Base-by-base conservation (phyloP, 2,888 invertebrate genomes). In the Dasysyrphus tricinctus region DNA sequence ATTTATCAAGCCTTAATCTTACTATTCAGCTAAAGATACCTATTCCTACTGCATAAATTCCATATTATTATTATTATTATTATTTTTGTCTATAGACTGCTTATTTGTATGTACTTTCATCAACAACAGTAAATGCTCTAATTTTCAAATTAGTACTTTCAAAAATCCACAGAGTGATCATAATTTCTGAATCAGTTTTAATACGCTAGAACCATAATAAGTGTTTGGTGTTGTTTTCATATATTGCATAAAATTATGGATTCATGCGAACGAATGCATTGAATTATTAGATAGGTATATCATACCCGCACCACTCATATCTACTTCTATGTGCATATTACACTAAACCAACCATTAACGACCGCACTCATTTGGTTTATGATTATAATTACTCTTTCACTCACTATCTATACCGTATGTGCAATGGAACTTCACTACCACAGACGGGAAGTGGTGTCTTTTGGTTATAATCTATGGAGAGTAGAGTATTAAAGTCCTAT, bases 301-400 rank as follows among this genome's bases (percentile, higher is more conserved):
- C 16, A 2, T 11, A 19, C 39, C 8, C 63, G 4, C 29, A 24
- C 49, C 56, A 34, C n/a, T 73, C 59, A 51, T 16, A 42, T 11
- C 16, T 61, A 63, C 51, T 47, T 59, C 69, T 39, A 14, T 44
- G 14, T 54, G 32, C 67, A 56, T 54, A 74, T 59, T 44, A 16
- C 14, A 44, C 65, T 59, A 72, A 79, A 54, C 44, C 42, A 14
- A 34, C 76, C 65, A 67, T 76, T 72, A 72, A 54, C 19, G 59
- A 80, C 83, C 79, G n/a, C n/a, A 70, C 57, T 79, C 61, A 73
- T 77, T 78, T 75, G 63, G 70, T 44, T 39, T 29, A 32, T 54
- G 56, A n/a, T 16, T 34, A 57, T n/a, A 57, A 75, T 65, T 59
- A 69, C 44, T 69, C 42, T 63, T 75, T 70, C 63, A 29, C 12